Evolutionary conservation across 2,113 vertebrate genomes (phyloP).

Genomic region (Rafetus swinhoei): DNA sequence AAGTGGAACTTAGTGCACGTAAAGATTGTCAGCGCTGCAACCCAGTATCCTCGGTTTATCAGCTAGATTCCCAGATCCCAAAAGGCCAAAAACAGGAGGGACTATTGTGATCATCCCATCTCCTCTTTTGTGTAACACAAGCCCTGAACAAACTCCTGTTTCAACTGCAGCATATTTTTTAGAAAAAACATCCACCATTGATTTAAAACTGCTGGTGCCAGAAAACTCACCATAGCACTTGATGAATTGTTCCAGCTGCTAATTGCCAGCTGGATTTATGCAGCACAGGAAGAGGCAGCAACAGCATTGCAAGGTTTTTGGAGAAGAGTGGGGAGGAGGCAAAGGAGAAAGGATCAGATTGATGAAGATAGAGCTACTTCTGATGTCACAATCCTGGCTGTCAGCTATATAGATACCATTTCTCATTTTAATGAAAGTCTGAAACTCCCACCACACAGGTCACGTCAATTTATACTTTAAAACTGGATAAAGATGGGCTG

Average conservation of each 20-base stretch:
- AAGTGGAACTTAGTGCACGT: background rate
- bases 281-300: background rate
- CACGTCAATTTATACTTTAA: background rate
- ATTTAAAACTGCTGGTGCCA: background rate
- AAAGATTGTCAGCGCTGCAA: background rate
- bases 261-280: background rate
- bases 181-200: background rate
- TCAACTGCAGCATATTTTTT: background rate
- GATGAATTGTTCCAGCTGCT: background rate
- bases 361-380: background rate
- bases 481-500: background rate
- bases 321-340: background rate
- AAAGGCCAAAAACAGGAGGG: background rate
- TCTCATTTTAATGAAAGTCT: background rate
- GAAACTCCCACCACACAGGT: background rate
- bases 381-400: background rate
- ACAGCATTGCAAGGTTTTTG: background rate
- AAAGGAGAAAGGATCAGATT: background rate
- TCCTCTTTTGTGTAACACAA: background rate
- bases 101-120: background rate
- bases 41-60: background rate
- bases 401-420: background rate
- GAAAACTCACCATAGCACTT: background rate
- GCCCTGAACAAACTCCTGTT: background rate
- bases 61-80: background rate